phyloP scores from a whole-genome alignment of 2,888 invertebrate genomes.

The Nezara viridula region DNA sequence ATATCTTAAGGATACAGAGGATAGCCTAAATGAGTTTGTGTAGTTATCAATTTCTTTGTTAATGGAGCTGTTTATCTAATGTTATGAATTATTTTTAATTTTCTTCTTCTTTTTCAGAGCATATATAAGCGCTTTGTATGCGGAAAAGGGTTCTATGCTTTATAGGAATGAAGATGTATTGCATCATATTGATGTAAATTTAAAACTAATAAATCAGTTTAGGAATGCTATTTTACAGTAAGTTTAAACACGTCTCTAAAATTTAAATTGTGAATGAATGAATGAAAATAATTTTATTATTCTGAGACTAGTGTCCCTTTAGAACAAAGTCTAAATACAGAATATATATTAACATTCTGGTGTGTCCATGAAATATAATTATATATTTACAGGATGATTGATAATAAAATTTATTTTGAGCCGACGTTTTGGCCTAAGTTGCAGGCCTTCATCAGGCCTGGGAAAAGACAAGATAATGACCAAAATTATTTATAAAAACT shows the following conservation, averaged over 20 bases:
- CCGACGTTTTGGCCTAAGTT: no score
- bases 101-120: background rate
- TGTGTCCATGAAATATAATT: no score
- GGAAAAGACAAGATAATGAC: no score
- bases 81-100: background rate
- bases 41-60: background rate
- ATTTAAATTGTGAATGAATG: no score
- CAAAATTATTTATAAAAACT: no score
- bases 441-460: no score
- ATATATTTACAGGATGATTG: no score
- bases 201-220: background rate
- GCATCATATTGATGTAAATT: conserved; percentile 9
- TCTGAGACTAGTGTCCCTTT: no score
- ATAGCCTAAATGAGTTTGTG: conserved; percentile 26
- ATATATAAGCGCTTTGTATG: background rate
- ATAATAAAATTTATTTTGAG: no score
- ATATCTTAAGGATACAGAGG: conserved; percentile 18
- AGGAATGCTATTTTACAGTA: background rate
- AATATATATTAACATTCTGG: no score
- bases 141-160: background rate
- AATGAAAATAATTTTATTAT: no score
- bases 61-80: background rate
- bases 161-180: background rate
- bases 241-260: background rate
- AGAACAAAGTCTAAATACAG: no score